These are phyloP conservation scores for Channa striata DNA, from an alignment of 2,797 vertebrate species.

Conservation along the genomic window DNA sequence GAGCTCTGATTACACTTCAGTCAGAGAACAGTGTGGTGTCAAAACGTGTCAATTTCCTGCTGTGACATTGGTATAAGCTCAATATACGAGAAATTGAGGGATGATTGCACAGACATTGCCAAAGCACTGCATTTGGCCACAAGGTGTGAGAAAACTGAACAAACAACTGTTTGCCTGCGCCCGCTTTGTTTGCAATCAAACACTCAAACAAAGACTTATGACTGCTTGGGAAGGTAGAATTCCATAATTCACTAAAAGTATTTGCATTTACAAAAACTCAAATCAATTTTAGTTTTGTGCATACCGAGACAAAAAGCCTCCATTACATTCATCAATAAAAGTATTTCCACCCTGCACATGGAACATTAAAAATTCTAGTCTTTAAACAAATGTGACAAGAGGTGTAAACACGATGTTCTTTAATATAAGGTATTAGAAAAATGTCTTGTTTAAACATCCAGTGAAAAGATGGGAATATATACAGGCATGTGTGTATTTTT, in stretches of 20 bases:
- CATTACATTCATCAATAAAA: neutral
- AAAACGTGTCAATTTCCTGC: constrained; percentile 76
- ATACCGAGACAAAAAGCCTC: neutral
- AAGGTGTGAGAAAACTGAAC: constrained; percentile 26
- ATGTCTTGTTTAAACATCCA: constrained; percentile 8
- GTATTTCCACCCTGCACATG: neutral
- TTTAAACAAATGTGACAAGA: neutral
- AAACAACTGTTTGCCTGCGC: constrained; percentile 16
- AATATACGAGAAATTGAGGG: constrained; percentile 68
- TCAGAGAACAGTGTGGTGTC: constrained; percentile 69
- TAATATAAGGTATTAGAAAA: neutral
- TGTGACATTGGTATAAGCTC: constrained; percentile 55
- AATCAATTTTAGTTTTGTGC: neutral
- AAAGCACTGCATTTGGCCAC: neutral
- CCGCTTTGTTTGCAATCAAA: constrained; percentile 38
- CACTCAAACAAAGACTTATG: constrained; percentile 2
- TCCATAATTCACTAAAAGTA: neutral
- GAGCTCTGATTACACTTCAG: constrained; percentile 76
- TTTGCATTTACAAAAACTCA: neutral
- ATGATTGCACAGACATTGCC: constrained; percentile 59
- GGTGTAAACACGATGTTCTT: neutral
- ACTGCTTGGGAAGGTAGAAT: neutral
- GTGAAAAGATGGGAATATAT: neutral
- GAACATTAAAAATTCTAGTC: neutral
- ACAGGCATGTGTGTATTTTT: neutral